These are phyloP conservation scores for Drosophila longiperda DNA, from an alignment of 2,888 invertebrate genomes.

Conservation along the genomic window DNA sequence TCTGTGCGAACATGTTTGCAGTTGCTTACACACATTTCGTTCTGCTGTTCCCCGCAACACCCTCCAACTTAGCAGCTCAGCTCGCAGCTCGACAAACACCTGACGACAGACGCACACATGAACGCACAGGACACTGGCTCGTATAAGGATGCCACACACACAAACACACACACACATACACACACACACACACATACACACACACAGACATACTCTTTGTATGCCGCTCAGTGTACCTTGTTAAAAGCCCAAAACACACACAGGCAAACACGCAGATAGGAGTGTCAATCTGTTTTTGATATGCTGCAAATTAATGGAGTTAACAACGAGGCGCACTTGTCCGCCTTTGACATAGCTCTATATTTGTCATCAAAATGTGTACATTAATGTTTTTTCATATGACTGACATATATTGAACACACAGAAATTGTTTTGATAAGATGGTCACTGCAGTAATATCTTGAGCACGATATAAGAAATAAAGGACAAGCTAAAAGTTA, in stretches of 20 bases:
- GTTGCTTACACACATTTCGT: conserved; percentile 66
- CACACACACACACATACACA: conserved; percentile 24
- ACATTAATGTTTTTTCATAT: not conserved
- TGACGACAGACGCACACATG: conserved; percentile 57
- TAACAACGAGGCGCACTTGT: conserved; percentile 47
- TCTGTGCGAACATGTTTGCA: conserved; percentile 72
- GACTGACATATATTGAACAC: not conserved
- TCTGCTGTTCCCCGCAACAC: conserved; percentile 1
- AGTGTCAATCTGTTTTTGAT: conserved; percentile 72
- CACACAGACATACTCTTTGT: conserved; percentile 11
- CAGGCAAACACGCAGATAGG: conserved; percentile 13
- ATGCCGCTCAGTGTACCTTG: conserved; percentile 27
- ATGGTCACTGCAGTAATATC: not conserved
- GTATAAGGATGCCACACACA: conserved; percentile 51
- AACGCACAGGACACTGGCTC: conserved; percentile 55
- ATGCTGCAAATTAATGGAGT: conserved; percentile 69
- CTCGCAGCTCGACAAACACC: conserved; percentile 39
- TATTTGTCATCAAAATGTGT: not conserved
- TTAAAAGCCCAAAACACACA: conserved; percentile 22
- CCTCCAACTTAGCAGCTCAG: not conserved
- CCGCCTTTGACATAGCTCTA: not conserved
- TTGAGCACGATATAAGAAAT: not conserved
- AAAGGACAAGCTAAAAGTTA: not conserved
- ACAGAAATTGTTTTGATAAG: not conserved
- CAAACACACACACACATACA: conserved; percentile 20